Percentiles rank a stretch among this genome's conserved stretches.
phyloP scores from a whole-genome alignment of 2,113 vertebrate genomes.

The Hassar affinis region DNA sequence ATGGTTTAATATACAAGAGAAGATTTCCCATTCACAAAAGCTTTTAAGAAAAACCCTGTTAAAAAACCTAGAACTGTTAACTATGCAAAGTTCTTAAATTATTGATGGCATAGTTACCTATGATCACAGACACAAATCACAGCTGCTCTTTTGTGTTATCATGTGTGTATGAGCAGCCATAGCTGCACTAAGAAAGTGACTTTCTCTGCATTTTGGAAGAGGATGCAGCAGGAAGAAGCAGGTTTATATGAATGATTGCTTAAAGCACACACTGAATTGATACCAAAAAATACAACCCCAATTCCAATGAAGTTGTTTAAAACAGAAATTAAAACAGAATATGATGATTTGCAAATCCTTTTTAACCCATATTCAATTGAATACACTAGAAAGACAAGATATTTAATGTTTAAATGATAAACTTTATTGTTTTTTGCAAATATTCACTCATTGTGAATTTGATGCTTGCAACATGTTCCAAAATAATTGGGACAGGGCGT shows the following conservation, averaged over 20 bases:
- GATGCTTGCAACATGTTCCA: no score
- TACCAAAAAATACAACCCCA: no score
- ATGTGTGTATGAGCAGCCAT: background rate
- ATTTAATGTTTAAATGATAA: no score
- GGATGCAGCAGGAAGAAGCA: background rate
- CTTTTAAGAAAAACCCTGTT: background rate
- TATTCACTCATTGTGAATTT: no score
- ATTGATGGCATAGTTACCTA: background rate
- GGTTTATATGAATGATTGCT: background rate
- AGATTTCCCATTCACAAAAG: background rate
- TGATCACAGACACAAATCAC: background rate
- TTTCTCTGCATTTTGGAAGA: background rate
- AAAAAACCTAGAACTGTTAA: background rate
- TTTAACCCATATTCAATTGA: no score
- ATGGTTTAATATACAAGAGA: background rate
- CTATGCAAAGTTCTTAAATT: background rate
- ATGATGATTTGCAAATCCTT: no score
- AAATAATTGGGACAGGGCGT: no score
- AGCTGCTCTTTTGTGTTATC: background rate
- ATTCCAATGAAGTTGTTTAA: no score
- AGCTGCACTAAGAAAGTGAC: background rate
- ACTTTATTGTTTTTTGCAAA: no score
- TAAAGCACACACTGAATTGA: background rate
- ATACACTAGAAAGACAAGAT: no score
- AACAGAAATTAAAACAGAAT: no score